phyloP scores from a whole-genome alignment of 2,888 invertebrate genomes.

The Baronia brevicornis region DNA sequence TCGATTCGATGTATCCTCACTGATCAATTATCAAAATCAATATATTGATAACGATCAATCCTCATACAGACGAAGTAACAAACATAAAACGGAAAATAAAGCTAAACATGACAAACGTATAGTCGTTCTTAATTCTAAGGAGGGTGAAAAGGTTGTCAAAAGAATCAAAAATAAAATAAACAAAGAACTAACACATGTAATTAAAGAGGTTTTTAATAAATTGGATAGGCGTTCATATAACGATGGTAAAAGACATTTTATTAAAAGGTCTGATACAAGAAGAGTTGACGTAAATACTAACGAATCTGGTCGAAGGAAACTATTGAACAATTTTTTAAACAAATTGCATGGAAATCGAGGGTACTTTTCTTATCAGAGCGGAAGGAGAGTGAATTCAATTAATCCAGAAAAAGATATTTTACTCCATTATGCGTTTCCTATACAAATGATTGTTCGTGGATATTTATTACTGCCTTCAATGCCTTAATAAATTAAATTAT shows the following conservation, averaged over 20 bases:
- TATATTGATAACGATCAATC: slow-evolving; percentile 15
- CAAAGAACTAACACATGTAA: slow-evolving; percentile 5
- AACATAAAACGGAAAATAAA: neutral
- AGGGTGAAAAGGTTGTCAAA: neutral
- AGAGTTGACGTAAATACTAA: neutral
- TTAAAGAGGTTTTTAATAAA: slow-evolving; percentile 1
- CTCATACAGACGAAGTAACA: slow-evolving; percentile 21
- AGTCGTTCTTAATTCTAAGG: neutral
- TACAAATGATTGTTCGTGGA: slow-evolving; percentile 40
- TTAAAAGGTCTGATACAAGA: neutral
- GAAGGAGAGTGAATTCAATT: slow-evolving; percentile 18
- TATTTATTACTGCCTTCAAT: slow-evolving; percentile 32
- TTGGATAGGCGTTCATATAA: neutral
- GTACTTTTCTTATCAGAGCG: slow-evolving; percentile 28
- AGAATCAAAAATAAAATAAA: slow-evolving; percentile 4
- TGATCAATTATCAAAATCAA: slow-evolving; percentile 32
- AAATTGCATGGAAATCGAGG: slow-evolving; percentile 7
- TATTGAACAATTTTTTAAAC: slow-evolving; percentile 2
- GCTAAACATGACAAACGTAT: slow-evolving; percentile 2
- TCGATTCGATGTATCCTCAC: slow-evolving; percentile 37
- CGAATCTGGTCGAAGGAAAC: neutral
- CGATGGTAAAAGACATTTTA: neutral
- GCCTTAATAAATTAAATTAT: slow-evolving; percentile 13
- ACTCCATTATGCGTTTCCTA: slow-evolving; percentile 37
- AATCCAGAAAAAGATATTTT: slow-evolving; percentile 6